phyloP scores from a whole-genome alignment of 2,797 vertebrate genomes.

The Allenopithecus nigroviridis region DNA sequence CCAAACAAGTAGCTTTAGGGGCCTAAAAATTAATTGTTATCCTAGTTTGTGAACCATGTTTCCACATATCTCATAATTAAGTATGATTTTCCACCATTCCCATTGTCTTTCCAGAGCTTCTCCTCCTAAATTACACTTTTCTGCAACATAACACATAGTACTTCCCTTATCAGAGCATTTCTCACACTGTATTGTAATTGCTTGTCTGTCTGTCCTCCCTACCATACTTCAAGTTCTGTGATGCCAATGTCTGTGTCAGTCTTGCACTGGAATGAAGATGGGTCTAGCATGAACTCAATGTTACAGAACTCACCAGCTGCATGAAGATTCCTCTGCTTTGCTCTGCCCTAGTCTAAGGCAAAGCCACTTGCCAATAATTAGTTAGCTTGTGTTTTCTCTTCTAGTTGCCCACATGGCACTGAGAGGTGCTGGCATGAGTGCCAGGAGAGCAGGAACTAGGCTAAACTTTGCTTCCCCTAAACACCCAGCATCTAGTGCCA shows the following conservation, averaged over 20 bases:
- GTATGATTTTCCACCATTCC: background rate
- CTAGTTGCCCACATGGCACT: background rate
- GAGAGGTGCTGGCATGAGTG: background rate
- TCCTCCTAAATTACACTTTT: background rate
- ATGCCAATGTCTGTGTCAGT: background rate
- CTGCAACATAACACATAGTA: background rate
- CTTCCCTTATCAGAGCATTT: background rate
- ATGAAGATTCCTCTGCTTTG: background rate
- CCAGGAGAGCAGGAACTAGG: background rate
- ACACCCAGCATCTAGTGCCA: background rate
- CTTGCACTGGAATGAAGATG: background rate
- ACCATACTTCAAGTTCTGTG: background rate
- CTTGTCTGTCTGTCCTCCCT: background rate
- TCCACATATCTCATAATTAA: background rate
- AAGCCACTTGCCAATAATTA: background rate
- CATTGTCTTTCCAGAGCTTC: background rate
- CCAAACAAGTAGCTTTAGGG: background rate
- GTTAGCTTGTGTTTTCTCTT: background rate
- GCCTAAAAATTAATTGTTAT: background rate
- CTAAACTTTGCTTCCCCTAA: background rate
- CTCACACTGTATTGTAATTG: background rate
- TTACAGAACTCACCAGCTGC: background rate
- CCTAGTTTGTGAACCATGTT: background rate
- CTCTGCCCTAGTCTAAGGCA: background rate
- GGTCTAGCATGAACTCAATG: background rate